A percentile compares a stretch with the other conserved stretches of the same genome.
These are phyloP conservation scores for Panzeria rudis DNA, from an alignment of 2,888 invertebrate species.

Conservation along the genomic window DNA sequence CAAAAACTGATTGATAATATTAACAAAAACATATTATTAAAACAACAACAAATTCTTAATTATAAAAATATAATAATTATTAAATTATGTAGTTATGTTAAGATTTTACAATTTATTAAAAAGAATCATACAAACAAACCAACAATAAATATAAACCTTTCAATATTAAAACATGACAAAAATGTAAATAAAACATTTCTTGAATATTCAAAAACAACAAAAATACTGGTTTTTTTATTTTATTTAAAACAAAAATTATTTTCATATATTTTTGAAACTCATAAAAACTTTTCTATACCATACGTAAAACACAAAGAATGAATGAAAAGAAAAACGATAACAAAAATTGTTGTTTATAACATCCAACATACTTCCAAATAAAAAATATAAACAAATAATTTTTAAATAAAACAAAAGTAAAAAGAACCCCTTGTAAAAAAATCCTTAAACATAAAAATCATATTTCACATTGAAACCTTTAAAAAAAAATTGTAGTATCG, in stretches of 20 bases:
- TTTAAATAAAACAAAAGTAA: conserved; percentile 26
- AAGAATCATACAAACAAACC: conserved; percentile 27
- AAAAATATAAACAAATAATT: conserved; percentile 43
- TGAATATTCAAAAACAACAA: conserved; percentile 7
- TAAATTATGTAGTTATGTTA: conserved; percentile 69
- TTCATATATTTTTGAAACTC: conserved; percentile 16
- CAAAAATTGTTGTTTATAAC: conserved; percentile 68
- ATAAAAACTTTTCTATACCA: conserved; percentile 54
- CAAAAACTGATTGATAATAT: conserved; percentile 43
- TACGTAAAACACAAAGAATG: conserved; percentile 61
- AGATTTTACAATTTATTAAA: conserved; percentile 65
- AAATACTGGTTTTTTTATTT: conserved; percentile 23
- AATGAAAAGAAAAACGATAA: conserved; percentile 37
- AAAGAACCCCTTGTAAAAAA: conserved; percentile 59
- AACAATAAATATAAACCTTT: conserved; percentile 34
- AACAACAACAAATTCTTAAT: conserved; percentile 43
- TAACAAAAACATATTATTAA: conserved; percentile 56
- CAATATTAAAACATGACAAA: conserved; percentile 17
- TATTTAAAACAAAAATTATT: conserved; percentile 19
- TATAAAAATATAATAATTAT: conserved; percentile 37
- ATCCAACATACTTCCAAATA: conserved; percentile 72
- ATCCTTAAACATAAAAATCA: conserved; percentile 57
- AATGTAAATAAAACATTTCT: conserved; percentile 51
- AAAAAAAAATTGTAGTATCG: conserved; percentile 57
- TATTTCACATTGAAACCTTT: conserved; percentile 73